Percentiles rank a stretch among this genome's conserved stretches.
These are phyloP conservation scores for Thera britannica DNA, from an alignment of 2,888 invertebrate genomes.

Conservation along the genomic window DNA sequence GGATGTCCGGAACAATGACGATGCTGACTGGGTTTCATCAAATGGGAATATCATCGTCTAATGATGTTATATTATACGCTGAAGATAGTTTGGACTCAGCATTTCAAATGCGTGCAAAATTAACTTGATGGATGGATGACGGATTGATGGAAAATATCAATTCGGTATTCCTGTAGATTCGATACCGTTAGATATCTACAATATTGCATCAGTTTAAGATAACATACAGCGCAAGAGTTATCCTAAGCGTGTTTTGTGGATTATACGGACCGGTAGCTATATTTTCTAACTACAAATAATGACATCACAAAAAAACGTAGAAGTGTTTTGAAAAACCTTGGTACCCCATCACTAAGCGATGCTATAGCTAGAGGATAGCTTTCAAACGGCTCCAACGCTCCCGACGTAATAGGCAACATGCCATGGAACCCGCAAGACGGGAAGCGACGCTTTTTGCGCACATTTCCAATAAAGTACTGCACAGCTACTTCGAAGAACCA, in stretches of 20 bases:
- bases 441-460: constrained; percentile 40
- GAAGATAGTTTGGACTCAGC: not conserved
- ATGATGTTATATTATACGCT: not conserved
- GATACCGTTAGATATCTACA: too few species aligned
- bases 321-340: not conserved
- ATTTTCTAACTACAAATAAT: not conserved
- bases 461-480: constrained; percentile 34
- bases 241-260: too few species aligned
- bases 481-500: constrained; percentile 40
- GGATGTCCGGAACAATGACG: not conserved
- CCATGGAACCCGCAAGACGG: constrained; percentile 33
- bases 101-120: too few species aligned
- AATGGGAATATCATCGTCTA: not conserved
- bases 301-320: not conserved
- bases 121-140: not conserved
- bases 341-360: constrained; percentile 21
- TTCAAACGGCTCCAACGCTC: constrained; percentile 36
- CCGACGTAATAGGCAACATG: constrained; percentile 42
- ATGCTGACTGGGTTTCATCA: not conserved
- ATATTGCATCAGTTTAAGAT: too few species aligned
- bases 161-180: too few species aligned
- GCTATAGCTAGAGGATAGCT: constrained; percentile 32
- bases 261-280: not conserved
- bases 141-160: not conserved
- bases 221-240: too few species aligned